phyloP scores from a whole-genome alignment of 2,888 invertebrate species.

The Serrognathus titanus region DNA sequence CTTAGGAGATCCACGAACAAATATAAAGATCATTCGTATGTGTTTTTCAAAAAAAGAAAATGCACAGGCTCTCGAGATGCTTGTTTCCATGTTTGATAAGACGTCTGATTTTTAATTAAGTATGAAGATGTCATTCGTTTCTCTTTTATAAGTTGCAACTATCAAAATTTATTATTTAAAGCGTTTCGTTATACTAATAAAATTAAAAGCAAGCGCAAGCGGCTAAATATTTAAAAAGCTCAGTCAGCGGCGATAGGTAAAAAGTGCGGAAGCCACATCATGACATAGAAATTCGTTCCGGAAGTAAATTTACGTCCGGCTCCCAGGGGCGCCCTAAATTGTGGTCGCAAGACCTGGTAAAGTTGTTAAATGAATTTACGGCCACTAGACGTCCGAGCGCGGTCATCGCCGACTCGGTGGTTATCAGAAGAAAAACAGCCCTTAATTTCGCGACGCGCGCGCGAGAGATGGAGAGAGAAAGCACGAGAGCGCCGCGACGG shows the following conservation, averaged over 20 bases:
- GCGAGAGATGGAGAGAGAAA: too few species aligned
- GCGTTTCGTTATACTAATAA: too few species aligned
- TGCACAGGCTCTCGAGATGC: too few species aligned
- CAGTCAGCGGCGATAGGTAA: neutral
- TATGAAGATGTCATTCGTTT: neutral
- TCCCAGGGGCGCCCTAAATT: constrained; percentile 46
- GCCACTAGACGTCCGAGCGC: constrained; percentile 46
- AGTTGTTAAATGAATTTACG: constrained; percentile 53
- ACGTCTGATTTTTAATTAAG: too few species aligned
- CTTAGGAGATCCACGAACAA: too few species aligned
- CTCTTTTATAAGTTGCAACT: neutral
- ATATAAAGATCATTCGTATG: too few species aligned
- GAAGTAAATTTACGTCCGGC: constrained; percentile 31
- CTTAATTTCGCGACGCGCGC: too few species aligned
- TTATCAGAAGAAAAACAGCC: too few species aligned
- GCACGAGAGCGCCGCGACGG: too few species aligned
- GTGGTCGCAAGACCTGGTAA: constrained; percentile 47
- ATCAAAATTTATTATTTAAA: neutral
- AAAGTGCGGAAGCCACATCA: constrained; percentile 5
- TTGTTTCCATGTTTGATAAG: too few species aligned
- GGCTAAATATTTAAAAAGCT: neutral
- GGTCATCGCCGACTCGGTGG: constrained; percentile 42
- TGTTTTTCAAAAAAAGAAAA: too few species aligned
- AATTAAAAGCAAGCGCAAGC: too few species aligned
- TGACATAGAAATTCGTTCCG: constrained; percentile 12